Base-by-base conservation (phyloP, 2,113 vertebrate genomes). In the Glaucidium brasilianum region DNA sequence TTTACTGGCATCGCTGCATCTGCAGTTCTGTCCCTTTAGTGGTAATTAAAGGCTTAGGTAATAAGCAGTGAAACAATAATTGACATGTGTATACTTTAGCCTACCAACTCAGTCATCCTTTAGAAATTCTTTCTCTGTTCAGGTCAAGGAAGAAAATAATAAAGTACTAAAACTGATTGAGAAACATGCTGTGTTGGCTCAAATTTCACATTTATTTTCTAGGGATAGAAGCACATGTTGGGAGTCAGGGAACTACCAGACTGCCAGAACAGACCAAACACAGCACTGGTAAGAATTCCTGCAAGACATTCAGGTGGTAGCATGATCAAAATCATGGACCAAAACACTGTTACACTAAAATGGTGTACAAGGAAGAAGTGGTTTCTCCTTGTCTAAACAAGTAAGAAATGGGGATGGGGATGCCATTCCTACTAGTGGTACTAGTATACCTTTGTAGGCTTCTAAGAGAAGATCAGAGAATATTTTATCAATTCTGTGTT, bases 1-100 rank as follows among this genome's bases (percentile, higher is more conserved):
- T 92, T 94, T 89, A 92, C 55, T 84, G 56, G 55, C 86, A 55
- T 63, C 1, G 3, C 35, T 83, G 23, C 52, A 64, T 79, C 83
- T 35, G 32, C 72, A 81, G 32, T 86, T 91, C 79, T 71, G 55
- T 81, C 68, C 64, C 35, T 45, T 88, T 22, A 43, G 68, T 81
- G 47, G 68, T 83, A 87, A 91, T 94, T 92, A 84, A 71, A 78
- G 87, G 49, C 25, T 78, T 68, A 64, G 34, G 30, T 52, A 89
- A 84, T 68, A 85, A 91, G 76, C 25, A 82, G 76, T 87, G 87
- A 90, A 94, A 47, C 69, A 91, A 22, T 85, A 82, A 91, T 59
- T 92, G n/a, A 30, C 34, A 30, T 45, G 39, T 63, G 22, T 80
- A 19, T 74, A 43, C 47, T 78, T 90, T 45, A 87, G 52, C 34